A percentile compares a stretch with the other conserved stretches of the same genome.
phyloP scores from a whole-genome alignment of 1,140 invertebrate genomes.

The Tribolium castaneum region DNA sequence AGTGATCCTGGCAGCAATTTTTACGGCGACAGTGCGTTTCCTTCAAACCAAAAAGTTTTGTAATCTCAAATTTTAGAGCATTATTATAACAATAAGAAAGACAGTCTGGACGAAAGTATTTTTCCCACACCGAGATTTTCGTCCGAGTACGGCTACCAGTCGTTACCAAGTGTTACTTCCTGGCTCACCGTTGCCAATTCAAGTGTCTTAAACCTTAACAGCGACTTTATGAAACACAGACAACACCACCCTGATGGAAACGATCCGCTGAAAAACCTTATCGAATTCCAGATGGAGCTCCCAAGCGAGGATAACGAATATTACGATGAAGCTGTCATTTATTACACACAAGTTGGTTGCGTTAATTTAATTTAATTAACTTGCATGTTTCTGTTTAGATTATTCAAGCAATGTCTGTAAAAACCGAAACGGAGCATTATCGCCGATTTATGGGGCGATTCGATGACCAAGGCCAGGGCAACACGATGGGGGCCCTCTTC shows the following conservation, averaged over 20 bases:
- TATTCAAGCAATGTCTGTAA: slow-evolving; percentile 88
- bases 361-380: not conserved
- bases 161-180: slow-evolving; percentile 79
- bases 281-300: slow-evolving; percentile 71
- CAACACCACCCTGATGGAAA: slow-evolving; percentile 86
- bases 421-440: slow-evolving; percentile 90
- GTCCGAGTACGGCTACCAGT: slow-evolving; percentile 97
- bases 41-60: not conserved
- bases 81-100: slow-evolving; percentile 87
- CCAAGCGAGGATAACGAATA: slow-evolving; percentile 65
- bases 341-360: slow-evolving; percentile 73
- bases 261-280: slow-evolving; percentile 69
- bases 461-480: slow-evolving; percentile 75
- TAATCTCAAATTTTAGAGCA: slow-evolving; percentile 74
- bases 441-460: slow-evolving; percentile 68
- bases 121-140: slow-evolving; percentile 88
- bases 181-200: slow-evolving; percentile 68
- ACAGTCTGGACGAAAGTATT: slow-evolving; percentile 83
- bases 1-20: slow-evolving; percentile 79
- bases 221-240: slow-evolving; percentile 76
- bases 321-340: slow-evolving; percentile 72
- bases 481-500: slow-evolving; percentile 96
- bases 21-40: slow-evolving; percentile 85
- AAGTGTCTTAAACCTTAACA: slow-evolving; percentile 72
- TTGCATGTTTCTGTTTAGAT: slow-evolving; percentile 67